Percentiles rank a stretch among this genome's conserved stretches.
Conservation (phyloP, 2,797 vertebrate genomes). For the Okamejei kenojei region DNA sequence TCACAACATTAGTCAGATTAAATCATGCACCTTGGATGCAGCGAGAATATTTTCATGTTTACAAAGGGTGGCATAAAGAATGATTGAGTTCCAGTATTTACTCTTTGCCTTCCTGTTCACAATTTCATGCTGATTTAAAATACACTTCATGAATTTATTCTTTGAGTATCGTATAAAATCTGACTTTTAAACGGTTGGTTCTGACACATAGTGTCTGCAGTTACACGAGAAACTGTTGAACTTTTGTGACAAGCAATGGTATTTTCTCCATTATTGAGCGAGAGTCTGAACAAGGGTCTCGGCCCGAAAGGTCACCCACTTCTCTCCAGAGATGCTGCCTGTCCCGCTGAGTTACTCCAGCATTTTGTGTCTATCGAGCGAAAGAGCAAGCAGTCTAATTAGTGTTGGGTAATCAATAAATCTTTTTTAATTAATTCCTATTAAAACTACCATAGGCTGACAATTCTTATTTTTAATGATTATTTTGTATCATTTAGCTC, state of each 20-base stretch:
- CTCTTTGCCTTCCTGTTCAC: neutral
- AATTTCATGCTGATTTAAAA: neutral
- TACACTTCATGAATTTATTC: slow-evolving; percentile 6
- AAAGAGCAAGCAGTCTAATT: neutral
- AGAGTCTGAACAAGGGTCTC: too few species aligned
- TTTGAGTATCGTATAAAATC: neutral
- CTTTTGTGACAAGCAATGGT: neutral
- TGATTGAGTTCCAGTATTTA: neutral
- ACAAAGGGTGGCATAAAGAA: neutral
- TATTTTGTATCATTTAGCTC: neutral
- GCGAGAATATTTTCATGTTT: too few species aligned
- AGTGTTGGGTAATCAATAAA: neutral
- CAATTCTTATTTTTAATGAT: neutral
- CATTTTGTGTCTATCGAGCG: too few species aligned
- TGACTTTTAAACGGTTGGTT: neutral
- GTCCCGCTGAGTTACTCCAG: too few species aligned
- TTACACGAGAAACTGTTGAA: neutral
- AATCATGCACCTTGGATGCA: too few species aligned
- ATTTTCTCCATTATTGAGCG: neutral
- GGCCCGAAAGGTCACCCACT: too few species aligned
- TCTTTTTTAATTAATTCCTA: neutral
- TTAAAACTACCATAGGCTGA: neutral
- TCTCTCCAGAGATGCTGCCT: too few species aligned
- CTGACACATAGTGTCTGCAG: neutral
- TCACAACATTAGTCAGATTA: too few species aligned